Evolutionary conservation across 2,888 invertebrate species (phyloP).

Genomic region (Hypomecis atomaria): DNA sequence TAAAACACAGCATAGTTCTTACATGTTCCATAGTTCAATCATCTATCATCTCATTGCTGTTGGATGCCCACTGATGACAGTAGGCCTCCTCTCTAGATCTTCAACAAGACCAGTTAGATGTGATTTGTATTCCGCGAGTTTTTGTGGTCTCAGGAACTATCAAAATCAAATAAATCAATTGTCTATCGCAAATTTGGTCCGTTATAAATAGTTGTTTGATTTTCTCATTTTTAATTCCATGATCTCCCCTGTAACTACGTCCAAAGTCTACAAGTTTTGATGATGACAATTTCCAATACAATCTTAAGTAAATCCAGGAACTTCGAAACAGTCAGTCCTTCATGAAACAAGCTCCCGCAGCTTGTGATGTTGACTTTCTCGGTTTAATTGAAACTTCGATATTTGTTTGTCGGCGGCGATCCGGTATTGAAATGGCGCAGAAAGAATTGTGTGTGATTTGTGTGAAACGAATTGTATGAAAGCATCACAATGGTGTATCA

Average conservation of each 20-base stretch:
- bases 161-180: too few species aligned
- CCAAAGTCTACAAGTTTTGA: background rate
- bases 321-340: constrained; percentile 11
- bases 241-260: background rate
- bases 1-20: too few species aligned
- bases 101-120: too few species aligned
- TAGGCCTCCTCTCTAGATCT: too few species aligned
- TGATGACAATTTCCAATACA: constrained; percentile 4
- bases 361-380: constrained; percentile 15
- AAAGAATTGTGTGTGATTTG: constrained; percentile 9
- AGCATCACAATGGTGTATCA: background rate
- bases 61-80: too few species aligned
- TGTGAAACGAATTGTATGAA: background rate
- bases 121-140: too few species aligned
- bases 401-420: constrained; percentile 24
- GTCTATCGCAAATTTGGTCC: too few species aligned
- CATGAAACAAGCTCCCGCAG: constrained; percentile 14
- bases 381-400: constrained; percentile 27
- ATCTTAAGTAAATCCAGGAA: constrained; percentile 14
- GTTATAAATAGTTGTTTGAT: too few species aligned
- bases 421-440: constrained; percentile 5
- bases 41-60: too few species aligned
- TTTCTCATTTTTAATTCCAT: too few species aligned
- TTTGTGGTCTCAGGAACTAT: too few species aligned
- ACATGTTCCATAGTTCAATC: too few species aligned